Conservation (phyloP, 2,113 vertebrate species). For the Menura novaehollandiae region DNA sequence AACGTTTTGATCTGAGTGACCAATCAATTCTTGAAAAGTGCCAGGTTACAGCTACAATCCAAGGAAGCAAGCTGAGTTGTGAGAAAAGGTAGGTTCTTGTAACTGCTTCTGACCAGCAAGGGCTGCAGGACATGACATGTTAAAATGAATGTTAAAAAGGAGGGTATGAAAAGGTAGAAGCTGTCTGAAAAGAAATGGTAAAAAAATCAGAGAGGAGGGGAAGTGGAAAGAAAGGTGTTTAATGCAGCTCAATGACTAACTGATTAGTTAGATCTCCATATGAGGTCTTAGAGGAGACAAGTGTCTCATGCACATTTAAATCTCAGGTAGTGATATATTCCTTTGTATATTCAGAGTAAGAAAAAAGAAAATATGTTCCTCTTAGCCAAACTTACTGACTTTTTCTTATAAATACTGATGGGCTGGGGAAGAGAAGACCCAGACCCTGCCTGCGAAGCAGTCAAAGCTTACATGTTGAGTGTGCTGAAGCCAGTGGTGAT, state of each 20-base stretch:
- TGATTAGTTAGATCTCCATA: neutral
- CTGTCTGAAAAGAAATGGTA: neutral
- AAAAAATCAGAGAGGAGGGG: neutral
- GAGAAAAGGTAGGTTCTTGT: neutral
- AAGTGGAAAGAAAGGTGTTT: constrained; percentile 12
- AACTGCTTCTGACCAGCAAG: neutral
- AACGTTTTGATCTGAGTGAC: constrained; percentile 1
- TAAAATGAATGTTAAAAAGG: neutral
- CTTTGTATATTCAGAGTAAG: neutral
- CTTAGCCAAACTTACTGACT: neutral
- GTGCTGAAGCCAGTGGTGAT: neutral
- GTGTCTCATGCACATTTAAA: neutral
- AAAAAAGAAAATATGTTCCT: neutral
- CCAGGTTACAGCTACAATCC: neutral
- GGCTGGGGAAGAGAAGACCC: neutral
- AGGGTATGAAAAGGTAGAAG: neutral
- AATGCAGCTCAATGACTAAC: neutral
- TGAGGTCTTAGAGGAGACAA: neutral
- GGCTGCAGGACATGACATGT: neutral
- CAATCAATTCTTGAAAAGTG: neutral
- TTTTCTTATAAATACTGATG: neutral
- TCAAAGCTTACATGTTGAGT: neutral
- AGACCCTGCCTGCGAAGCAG: neutral
- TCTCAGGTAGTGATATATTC: neutral
- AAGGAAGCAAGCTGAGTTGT: neutral